phyloP scores from a whole-genome alignment of 2,888 invertebrate genomes.

The Timema podura region DNA sequence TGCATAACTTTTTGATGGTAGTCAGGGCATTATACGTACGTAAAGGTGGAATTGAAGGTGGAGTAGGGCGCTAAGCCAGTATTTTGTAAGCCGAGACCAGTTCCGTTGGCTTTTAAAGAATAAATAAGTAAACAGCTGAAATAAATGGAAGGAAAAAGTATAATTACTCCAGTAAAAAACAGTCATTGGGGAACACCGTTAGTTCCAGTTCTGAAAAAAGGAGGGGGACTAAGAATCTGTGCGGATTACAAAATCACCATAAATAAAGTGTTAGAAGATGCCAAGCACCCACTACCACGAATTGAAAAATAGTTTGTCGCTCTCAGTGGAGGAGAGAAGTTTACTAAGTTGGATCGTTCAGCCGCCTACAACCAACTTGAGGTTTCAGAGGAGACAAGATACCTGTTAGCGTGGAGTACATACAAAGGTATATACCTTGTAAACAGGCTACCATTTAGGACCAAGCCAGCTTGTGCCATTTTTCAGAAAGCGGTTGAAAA shows the following conservation, averaged over 20 bases:
- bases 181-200: background rate
- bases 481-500: conserved; percentile 40
- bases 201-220: background rate
- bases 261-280: conserved; percentile 29
- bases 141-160: background rate
- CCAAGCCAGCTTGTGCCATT: conserved; percentile 41
- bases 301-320: conserved; percentile 37
- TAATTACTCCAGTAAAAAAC: background rate
- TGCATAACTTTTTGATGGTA: too few species aligned
- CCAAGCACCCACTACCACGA: conserved; percentile 36
- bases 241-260: conserved; percentile 1
- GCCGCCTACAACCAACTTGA: conserved; percentile 41
- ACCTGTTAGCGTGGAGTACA: conserved; percentile 38
- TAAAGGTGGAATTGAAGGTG: background rate
- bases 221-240: background rate
- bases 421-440: conserved; percentile 33
- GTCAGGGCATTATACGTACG: background rate
- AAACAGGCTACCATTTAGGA: conserved; percentile 40
- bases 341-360: conserved; percentile 38
- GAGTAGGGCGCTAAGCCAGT: background rate
- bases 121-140: background rate
- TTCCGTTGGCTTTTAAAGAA: background rate
- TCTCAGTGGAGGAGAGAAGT: conserved; percentile 33
- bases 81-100: background rate
- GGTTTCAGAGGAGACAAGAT: conserved; percentile 36